A percentile compares a stretch with the other conserved stretches of the same genome.
These are phyloP conservation scores for Atta texana DNA, from an alignment of 1,140 invertebrate genomes.

Conservation along the genomic window DNA sequence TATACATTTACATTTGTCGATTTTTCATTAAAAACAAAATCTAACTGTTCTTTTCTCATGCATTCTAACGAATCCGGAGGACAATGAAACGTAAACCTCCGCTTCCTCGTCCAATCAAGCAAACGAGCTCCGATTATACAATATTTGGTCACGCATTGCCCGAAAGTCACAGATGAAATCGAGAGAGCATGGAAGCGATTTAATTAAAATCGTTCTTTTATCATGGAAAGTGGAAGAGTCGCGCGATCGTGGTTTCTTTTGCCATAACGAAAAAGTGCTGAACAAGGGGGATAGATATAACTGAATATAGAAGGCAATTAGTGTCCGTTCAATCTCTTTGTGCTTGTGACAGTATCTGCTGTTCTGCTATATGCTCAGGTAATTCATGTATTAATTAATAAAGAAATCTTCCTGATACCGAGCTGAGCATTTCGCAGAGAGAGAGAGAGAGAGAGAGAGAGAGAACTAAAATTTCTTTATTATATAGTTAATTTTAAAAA, in stretches of 20 bases:
- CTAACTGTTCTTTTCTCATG: slow-evolving; percentile 12
- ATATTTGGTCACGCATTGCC: slow-evolving; percentile 21
- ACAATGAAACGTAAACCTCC: slow-evolving; percentile 23
- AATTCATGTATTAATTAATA: slow-evolving; percentile 43
- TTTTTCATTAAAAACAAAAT: slow-evolving; percentile 15
- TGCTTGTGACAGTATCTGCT: slow-evolving; percentile 62
- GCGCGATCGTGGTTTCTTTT: slow-evolving; percentile 44
- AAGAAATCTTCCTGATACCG: slow-evolving; percentile 4
- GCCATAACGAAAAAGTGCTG: slow-evolving; percentile 42
- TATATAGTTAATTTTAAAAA: not conserved
- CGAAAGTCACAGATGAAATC: slow-evolving; percentile 39
- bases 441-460: not conserved
- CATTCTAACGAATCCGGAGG: not conserved
- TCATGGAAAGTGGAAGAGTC: slow-evolving; percentile 8
- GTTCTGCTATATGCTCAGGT: not conserved
- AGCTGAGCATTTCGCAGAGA: not conserved
- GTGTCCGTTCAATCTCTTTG: slow-evolving; percentile 56
- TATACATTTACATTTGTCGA: slow-evolving; percentile 19
- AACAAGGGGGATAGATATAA: slow-evolving; percentile 23
- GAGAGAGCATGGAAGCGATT: slow-evolving; percentile 42
- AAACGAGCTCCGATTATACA: slow-evolving; percentile 43
- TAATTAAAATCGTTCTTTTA: slow-evolving; percentile 61
- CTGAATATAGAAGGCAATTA: slow-evolving; percentile 50
- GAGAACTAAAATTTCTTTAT: slow-evolving; percentile 14
- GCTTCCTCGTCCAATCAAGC: slow-evolving; percentile 19